Base-by-base conservation (phyloP, 1,140 invertebrate genomes). In the Goniozus legneri region DNA sequence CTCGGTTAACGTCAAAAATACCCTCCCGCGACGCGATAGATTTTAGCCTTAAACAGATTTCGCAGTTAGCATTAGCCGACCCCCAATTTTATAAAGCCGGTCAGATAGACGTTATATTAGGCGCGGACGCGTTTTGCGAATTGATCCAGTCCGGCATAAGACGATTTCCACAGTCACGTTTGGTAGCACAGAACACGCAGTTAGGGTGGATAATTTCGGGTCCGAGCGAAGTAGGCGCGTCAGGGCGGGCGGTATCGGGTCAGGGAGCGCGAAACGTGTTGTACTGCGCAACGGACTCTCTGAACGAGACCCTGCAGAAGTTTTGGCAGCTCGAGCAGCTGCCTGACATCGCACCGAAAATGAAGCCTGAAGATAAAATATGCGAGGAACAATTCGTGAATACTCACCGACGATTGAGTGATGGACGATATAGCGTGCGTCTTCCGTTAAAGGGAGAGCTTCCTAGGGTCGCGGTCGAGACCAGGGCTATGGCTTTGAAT, bases 271-370 rank as follows among this genome's bases (percentile, higher is more conserved):
- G 4, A 27, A 27, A 4, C 10, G 4, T 10, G 24, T 27, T 27
- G 10, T 10, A 27, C 10, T 27, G 24, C 10, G 24, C 24, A 27
- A 27, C 24, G 10, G 24, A 27, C 4, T 4, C 4, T 10, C 24
- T 27, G 24, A 27, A 27, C 4, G 10, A 27, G 4, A 6, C 24
- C 24, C 24, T 27, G 4, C 4, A 27, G 10, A 27, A 27, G 4
- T 47, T 47, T n/a, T 47, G 45, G 45, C 36, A 33, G 24, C 3
- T 35, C 1, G 37, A 47, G 14, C 36, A 40, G 8, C 10, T 40
- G 0, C 18, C 37, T 12, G 6, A 2, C 12, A 3, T 18, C 1
- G 2, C 13, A 10, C 12, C 12, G 3, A 1, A 21, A 3, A 4
- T 27, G 4, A 30, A 2, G 1, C 35, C 36, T 14, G 31, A 46